phyloP scores from a whole-genome alignment of 2,113 vertebrate genomes.

The Neotoma lepida region DNA sequence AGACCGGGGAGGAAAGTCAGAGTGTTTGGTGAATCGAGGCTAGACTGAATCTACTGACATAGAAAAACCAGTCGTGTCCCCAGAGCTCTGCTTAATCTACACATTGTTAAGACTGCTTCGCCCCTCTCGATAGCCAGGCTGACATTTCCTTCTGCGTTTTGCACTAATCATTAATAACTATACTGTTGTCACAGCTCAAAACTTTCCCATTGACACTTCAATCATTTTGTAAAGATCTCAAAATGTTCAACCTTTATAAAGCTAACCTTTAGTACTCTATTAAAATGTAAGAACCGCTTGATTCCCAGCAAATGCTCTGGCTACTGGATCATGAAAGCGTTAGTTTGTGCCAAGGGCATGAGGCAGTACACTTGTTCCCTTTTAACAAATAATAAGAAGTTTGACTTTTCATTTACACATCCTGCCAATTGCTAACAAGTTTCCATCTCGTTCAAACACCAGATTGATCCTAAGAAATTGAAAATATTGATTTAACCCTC shows the following conservation, averaged over 20 bases:
- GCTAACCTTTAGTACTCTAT: slow-evolving; percentile 89
- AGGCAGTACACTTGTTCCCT: slow-evolving; percentile 87
- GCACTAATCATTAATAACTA: slow-evolving; percentile 88
- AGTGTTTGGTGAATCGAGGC: slow-evolving; percentile 45
- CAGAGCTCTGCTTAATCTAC: slow-evolving; percentile 35
- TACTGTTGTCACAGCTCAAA: slow-evolving; percentile 86
- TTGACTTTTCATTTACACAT: slow-evolving; percentile 98
- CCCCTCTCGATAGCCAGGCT: slow-evolving; percentile 28
- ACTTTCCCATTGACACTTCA: slow-evolving; percentile 88
- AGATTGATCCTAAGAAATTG: slow-evolving; percentile 99
- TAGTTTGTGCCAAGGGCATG: slow-evolving; percentile 88
- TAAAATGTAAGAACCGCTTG: slow-evolving; percentile 88
- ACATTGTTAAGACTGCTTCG: slow-evolving; percentile 23
- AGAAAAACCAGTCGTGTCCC: not conserved
- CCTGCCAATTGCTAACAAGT: slow-evolving; percentile 94
- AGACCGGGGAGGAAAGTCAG: not conserved
- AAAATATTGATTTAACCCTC: slow-evolving; percentile 99
- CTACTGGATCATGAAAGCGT: slow-evolving; percentile 88
- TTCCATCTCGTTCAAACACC: slow-evolving; percentile 95
- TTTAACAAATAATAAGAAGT: slow-evolving; percentile 93
- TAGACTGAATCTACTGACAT: slow-evolving; percentile 21
- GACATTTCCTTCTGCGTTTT: slow-evolving; percentile 80
- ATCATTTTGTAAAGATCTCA: slow-evolving; percentile 89
- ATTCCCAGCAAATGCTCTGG: slow-evolving; percentile 86
- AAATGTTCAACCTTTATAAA: slow-evolving; percentile 84